Evolutionary conservation across 2,888 invertebrate genomes (phyloP), one percentile per base, ranked within the genome.

Genomic region (Sericinus montela): DNA sequence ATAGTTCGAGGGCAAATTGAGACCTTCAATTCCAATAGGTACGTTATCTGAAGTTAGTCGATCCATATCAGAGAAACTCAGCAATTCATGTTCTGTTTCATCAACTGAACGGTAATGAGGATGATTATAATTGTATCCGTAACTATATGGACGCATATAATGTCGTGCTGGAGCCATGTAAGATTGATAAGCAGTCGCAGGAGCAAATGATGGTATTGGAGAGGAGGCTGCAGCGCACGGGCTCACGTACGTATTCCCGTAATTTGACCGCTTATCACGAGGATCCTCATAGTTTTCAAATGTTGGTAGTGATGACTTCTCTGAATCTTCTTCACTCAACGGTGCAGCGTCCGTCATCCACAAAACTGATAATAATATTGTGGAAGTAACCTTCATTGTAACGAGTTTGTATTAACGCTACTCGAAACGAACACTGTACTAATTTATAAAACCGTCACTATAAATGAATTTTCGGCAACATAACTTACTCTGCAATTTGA

Each of bases 61-160:
- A 3, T 80, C 75, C 65, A 69, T 68, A 34, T 86, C 84, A 0
- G 80, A 78, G 62, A 73, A 80, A 45, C 60, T 67, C 56, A 83
- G 54, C 39, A 74, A 57, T 47, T 83, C 81, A 3, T 59, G 57
- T 7, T 75, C 74, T 6, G 30, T 41, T 11, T 15, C 38, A 5
- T 65, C 67, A 0, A 73, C 72, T 2, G 59, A 48, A 13, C 80
- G 64, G 63, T 80, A 79, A 44, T 70, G 76, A 0, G 71, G 69
- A 7, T 37, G 53, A 7, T 56, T 55, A 55, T 71, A 69, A 40
- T 67, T 69, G 45, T 68, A 65, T 5, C 51, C 45, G 16, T 50
- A 50, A n/a, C 34, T 45, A 23, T 48, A 39, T 43, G 35, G 52
- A 52, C 55, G 65, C 62, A 32, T 57, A 58, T 45, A 50, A 48